Conservation (phyloP, 2,888 invertebrate species). For the Phasia obesa region DNA sequence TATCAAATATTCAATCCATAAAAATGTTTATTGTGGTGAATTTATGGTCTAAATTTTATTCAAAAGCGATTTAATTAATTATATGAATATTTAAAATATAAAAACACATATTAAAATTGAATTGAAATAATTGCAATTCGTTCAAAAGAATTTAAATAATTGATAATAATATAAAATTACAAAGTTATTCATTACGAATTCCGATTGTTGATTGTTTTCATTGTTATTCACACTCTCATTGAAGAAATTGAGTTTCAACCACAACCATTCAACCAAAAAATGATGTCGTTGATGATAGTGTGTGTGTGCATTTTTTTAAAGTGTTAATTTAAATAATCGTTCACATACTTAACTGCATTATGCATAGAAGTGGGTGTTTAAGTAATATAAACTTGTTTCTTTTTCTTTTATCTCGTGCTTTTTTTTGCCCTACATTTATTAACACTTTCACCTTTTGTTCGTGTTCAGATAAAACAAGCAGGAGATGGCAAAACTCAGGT, state of each 20-base stretch:
- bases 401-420: too few relatives aligned
- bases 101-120: not conserved
- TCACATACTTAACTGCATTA: not conserved
- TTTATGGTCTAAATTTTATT: not conserved
- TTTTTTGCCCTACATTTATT: not conserved
- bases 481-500: conserved; percentile 3
- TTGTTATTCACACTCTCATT: not conserved
- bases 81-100: conserved; percentile 9
- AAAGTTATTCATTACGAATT: not conserved
- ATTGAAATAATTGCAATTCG: not conserved
- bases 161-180: conserved; percentile 13
- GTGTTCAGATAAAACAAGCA: not conserved
- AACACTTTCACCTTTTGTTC: conserved; percentile 43
- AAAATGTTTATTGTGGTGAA: not conserved
- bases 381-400: too few relatives aligned
- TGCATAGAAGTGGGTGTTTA: not conserved
- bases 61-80: conserved; percentile 18
- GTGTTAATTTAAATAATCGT: conserved; percentile 39
- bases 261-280: not conserved
- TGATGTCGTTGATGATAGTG: conserved; percentile 18
- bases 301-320: conserved; percentile 10
- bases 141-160: not conserved
- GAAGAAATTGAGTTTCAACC: not conserved
- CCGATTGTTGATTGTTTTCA: not conserved
- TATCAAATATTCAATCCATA: not conserved